These are phyloP conservation scores for Isurus oxyrinchus DNA, from an alignment of 2,113 vertebrate genomes.

Conservation along the genomic window DNA sequence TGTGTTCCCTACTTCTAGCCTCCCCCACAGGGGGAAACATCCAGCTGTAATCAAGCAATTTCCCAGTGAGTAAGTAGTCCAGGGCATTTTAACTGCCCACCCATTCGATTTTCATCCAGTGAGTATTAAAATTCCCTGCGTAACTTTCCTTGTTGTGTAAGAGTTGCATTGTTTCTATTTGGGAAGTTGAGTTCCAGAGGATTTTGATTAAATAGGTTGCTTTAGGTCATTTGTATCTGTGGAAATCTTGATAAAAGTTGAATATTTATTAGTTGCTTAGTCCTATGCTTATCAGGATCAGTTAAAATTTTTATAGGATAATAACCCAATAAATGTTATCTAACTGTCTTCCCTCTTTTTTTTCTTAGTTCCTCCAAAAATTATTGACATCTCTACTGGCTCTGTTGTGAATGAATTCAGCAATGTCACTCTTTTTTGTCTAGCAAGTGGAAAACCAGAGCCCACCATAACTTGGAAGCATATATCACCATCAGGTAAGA, in stretches of 20 bases:
- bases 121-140: not conserved
- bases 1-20: too few species aligned
- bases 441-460: conserved; percentile 92
- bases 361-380: conserved; percentile 85
- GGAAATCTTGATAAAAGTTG: not conserved
- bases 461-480: conserved; percentile 94
- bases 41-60: not conserved
- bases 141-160: not conserved
- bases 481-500: conserved; percentile 90
- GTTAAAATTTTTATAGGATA: not conserved
- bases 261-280: not conserved
- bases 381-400: conserved; percentile 84
- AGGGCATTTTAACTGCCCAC: not conserved
- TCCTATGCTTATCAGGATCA: not conserved
- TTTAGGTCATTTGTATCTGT: not conserved
- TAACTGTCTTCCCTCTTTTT: conserved; percentile 33
- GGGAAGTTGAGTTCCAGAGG: not conserved
- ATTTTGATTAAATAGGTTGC: not conserved
- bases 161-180: not conserved
- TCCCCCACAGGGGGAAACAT: too few species aligned
- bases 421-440: conserved; percentile 86
- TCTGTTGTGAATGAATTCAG: conserved; percentile 89
- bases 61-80: not conserved
- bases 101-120: not conserved
- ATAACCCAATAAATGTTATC: not conserved